Evolutionary conservation across 1,140 invertebrate species (phyloP).

Genomic region (Hesperophylax magnus): DNA sequence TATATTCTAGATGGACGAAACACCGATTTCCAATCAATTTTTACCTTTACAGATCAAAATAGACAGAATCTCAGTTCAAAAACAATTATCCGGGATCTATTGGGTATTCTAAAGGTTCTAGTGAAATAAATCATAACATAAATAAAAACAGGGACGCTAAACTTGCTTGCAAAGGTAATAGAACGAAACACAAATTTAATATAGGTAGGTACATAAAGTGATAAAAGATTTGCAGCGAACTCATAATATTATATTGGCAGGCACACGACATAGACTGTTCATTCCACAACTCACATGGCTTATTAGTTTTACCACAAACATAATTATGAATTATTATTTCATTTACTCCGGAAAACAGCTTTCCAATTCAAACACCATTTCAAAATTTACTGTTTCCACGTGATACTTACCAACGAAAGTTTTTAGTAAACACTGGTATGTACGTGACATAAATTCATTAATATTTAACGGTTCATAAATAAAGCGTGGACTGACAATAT

Average conservation of each 20-base stretch:
- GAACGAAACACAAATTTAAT: not conserved
- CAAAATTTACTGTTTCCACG: no score
- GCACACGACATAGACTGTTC: not conserved
- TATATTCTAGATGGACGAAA: slow-evolving; percentile 39
- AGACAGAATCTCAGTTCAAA: not conserved
- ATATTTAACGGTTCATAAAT: no score
- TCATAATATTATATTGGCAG: not conserved
- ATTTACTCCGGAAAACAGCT: no score
- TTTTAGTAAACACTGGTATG: no score
- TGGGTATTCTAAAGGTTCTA: not conserved
- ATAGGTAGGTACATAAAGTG: not conserved
- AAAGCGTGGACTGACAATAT: no score
- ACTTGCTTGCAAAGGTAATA: not conserved
- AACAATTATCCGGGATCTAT: slow-evolving; percentile 2
- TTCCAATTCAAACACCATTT: no score
- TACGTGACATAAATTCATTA: no score
- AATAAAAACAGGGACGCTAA: slow-evolving; percentile 14
- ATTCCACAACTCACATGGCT: no score
- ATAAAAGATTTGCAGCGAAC: not conserved
- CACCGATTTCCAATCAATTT: not conserved
- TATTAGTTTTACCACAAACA: no score
- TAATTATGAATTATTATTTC: no score
- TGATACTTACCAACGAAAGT: no score
- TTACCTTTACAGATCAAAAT: not conserved
- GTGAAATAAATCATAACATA: not conserved